Evolutionary conservation across 64 coral and sea anemone genomes (phyloP), one percentile per base, ranked within the genome.

Genomic region (Stichodactyla helianthus): DNA sequence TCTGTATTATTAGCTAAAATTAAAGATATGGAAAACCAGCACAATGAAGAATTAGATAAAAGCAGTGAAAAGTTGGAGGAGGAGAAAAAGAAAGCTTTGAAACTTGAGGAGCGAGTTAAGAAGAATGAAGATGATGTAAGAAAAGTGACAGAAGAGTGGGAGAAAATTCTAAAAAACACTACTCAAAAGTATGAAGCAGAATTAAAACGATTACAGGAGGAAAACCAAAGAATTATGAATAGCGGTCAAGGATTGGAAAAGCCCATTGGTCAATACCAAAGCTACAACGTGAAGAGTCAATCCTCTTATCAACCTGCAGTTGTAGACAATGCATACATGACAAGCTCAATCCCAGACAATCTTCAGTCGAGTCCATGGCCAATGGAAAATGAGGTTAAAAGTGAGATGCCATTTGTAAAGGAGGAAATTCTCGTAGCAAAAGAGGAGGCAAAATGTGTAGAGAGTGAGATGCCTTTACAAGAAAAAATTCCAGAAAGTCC

Each of bases 101-200:
- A 87, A 68, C 62, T 84, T 52, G 52, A 93, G 63, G 85, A 93
- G 3, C 91, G 90, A 88, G 82, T 93, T n/a, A 84, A 81, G 20
- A 93, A 89, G 51, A 95, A 92, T 26, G 79, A 86, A 7, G 82
- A 60, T 67, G 87, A 83, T 82, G 68, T 74, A 5, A 31, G 11
- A 31, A 74, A 74, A 65, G 58, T 95, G 1, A 82, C 89, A 83
- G 93, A 95, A 31, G 90, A 95, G 22, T 92, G 93, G 93, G 90
- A 92, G 77, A 61, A 89, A 74, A 86, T 92, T 83, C 31, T 95
- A 14, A 74, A 62, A 83, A 92, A 89, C 44, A 65, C 90, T 8
- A 52, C 91, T 19, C 79, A 50, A 51, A 89, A 88, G 20, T 92
- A 95, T 59, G 93, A 95, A 76, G 86, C 86, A 19, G 90, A 95